Conservation (phyloP, 2,888 invertebrate genomes). For the Zaprionus obscuricornis region DNA sequence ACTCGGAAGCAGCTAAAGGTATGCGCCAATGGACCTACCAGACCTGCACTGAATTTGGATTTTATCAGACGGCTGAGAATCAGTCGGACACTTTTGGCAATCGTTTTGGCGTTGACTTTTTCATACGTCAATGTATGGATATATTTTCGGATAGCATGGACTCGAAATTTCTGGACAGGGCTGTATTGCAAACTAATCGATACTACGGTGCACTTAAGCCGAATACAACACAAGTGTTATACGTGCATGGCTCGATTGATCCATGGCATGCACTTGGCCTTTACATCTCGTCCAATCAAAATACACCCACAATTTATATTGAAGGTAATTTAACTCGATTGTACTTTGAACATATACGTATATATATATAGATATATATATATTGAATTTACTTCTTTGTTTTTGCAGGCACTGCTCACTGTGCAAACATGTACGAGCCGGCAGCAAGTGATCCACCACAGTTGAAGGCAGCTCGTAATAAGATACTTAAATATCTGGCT, state of each 20-base stretch:
- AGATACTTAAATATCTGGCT: constrained; percentile 84
- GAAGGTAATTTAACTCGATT: constrained; percentile 84
- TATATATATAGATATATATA: not conserved
- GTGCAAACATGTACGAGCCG: constrained; percentile 95
- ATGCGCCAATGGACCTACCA: constrained; percentile 96
- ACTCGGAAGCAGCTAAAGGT: constrained; percentile 87
- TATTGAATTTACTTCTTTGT: not conserved
- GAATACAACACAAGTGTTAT: constrained; percentile 89
- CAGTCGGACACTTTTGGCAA: constrained; percentile 88
- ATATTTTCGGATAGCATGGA: constrained; percentile 91
- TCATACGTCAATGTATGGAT: constrained; percentile 91
- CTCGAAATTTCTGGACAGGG: constrained; percentile 85
- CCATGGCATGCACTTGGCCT: constrained; percentile 94
- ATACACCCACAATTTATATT: constrained; percentile 89
- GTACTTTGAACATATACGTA: not conserved
- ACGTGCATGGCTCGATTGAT: constrained; percentile 94
- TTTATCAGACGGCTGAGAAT: constrained; percentile 92
- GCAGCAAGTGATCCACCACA: constrained; percentile 87
- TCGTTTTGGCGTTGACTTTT: constrained; percentile 90
- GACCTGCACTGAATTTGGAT: constrained; percentile 98
- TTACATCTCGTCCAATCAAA: constrained; percentile 84
- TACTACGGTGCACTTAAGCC: constrained; percentile 91
- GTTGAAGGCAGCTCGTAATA: constrained; percentile 87
- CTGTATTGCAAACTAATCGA: constrained; percentile 89
- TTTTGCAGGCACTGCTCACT: constrained; percentile 93